These are phyloP conservation scores for Melanocharis versteri DNA, from an alignment of 2,113 vertebrate species.

Conservation along the genomic window DNA sequence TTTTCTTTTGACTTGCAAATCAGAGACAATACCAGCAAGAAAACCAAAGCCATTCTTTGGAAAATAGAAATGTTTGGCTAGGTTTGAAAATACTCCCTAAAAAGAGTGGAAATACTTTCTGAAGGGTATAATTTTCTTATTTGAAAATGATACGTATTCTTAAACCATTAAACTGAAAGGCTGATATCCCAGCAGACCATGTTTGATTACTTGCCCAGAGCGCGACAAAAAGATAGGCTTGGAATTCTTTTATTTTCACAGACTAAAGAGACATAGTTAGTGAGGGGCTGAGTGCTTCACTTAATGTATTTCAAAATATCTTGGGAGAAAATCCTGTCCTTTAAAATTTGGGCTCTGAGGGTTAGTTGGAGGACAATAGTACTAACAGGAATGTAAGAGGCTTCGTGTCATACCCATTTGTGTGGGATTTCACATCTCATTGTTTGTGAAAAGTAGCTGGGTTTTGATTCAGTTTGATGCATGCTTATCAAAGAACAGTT, in stretches of 20 bases:
- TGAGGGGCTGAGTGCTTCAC: not conserved
- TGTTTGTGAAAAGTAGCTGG: not conserved
- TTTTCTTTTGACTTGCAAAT: not conserved
- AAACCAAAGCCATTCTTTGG: not conserved
- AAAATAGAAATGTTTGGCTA: not conserved
- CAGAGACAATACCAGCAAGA: not conserved
- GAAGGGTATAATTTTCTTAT: not conserved
- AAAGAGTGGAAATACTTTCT: not conserved
- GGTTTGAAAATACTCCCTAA: not conserved
- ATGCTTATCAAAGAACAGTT: not conserved
- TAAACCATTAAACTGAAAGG: not conserved
- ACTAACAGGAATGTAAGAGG: not conserved
- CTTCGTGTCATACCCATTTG: not conserved
- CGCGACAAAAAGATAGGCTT: not conserved
- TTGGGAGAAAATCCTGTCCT: conserved; percentile 32
- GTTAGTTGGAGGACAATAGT: not conserved
- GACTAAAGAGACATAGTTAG: not conserved
- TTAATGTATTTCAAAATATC: conserved; percentile 27
- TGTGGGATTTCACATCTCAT: conserved; percentile 11
- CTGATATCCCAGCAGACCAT: not conserved
- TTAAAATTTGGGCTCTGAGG: not conserved
- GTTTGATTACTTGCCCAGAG: not conserved
- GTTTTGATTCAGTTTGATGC: not conserved
- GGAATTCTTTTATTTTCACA: conserved; percentile 31
- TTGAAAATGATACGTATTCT: not conserved